Base-by-base conservation (phyloP, 1,140 invertebrate species). In the Hermetia illucens region DNA sequence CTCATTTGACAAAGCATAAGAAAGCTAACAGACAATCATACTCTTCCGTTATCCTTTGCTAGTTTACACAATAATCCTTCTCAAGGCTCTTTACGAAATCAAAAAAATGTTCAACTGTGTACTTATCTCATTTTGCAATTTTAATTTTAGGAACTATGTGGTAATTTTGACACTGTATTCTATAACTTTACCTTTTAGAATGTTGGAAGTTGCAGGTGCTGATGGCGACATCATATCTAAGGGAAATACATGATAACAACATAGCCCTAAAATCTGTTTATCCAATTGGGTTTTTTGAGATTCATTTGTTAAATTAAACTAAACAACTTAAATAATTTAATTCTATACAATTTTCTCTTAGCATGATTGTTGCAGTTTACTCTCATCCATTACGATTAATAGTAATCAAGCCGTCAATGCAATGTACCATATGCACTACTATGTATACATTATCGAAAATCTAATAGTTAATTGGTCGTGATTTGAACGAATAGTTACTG, bases 191-290 rank as follows among this genome's bases (percentile, higher is more conserved):
- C 75, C 76, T 77, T 78, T 79, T 61, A 79, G 70, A 66, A 78
- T 77, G 72, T 77, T 77, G 73, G 75, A 78, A 66, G 74, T 73
- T 70, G 75, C 70, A 65, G 75, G 73, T 63, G 69, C 66, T 60
- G 73, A 73, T 66, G 74, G 70, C 62, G 74, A 72, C 73, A 75
- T 73, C 71, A 76, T 71, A 73, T 76, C 74, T 76, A 40, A 40
- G 34, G 18, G 34, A 25, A 25, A 29, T n/a, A 19, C 22, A 21
- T 6, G 9, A 21, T 12, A 27, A 27, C 36, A 38, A 25, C 19
- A 10, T 20, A 34, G 20, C n/a, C 5, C 16, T 17, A 34, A 3
- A 30, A 30, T 5, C 13, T 30, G 29, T 30, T 30, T n/a, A 5
- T n/a, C 10, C 4, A 12, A 13, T 5, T 30, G 24, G 21, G 21